Evolutionary conservation across 2,797 vertebrate species (phyloP), one percentile per base, ranked within the genome.

Genomic region (Eleutherodactylus coqui): DNA sequence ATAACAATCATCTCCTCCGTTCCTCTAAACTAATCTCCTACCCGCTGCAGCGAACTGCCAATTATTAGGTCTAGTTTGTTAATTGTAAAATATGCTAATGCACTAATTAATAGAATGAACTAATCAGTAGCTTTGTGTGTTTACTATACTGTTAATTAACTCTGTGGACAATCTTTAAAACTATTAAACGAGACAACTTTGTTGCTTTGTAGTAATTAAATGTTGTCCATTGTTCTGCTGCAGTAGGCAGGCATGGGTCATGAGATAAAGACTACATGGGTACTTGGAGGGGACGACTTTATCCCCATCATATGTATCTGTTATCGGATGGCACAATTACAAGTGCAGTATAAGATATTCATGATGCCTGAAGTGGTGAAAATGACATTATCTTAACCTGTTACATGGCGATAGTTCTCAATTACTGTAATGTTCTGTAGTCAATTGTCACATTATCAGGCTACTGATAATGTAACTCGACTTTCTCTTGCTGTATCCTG

Each of bases 41-140:
- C 41, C 75, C 38, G 29, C 53, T 82, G 41, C 69, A 7, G 47
- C 70, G 64, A 64, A 64, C 70, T 82, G 79, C 38, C 79, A 82
- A 75, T 76, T 86, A 86, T 82, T 86, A 76, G 70, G 69, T 27
- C 41, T 51, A 24, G 27, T 58, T 73, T 83, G 75, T 76, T 87
- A 87, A 83, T 79, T 62, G 75, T 77, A n/a, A 53, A 69, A 77
- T 82, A 86, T 86, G 73, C 43, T 64, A 83, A 73, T 83, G 64
- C 24, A 14, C 29, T 87, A 76, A 84, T 87, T 87, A 84, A 84
- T 79, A 84, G 53, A 87, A 84, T 73, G 76, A 27, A 47, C 60
- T 82, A 87, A 87, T 84, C 53, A 32, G 76, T 53, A 75, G 62
- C 70, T 67, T 72, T 81, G 69, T 55, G 14, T 84, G 81, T 83